Base-by-base conservation (phyloP, 2,797 vertebrate genomes). In the Pyrocephalus nanus region DNA sequence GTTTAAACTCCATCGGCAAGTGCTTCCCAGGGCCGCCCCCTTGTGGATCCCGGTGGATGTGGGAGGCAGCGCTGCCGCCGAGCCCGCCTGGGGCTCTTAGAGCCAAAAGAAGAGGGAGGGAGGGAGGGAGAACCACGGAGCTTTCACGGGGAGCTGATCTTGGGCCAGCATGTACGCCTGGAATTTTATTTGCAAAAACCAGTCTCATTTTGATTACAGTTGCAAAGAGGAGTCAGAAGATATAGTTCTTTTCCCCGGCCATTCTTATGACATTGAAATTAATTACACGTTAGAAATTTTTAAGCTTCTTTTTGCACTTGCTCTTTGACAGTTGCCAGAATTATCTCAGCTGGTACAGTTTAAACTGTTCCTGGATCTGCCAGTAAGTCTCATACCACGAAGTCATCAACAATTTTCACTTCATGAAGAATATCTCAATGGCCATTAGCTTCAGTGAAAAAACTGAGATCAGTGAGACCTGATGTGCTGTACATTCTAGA, bases 41-140 rank as follows among this genome's bases (percentile, higher is more conserved):
- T 97, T 78, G 94, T 91, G 97, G 94, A 38, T 20, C 89, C 97
- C 97, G 80, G 94, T 91, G 97, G 94, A 36, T 20, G 1, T 3
- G 60, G 45, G 50, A 6, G 77, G 51, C 65, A 92, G 22, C 2
- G 40, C 40, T 62, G 61, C 29, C 38, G 13, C 51, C 29, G 40
- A 42, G 29, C 61, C 60, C 27, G 27, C 27, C 23, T 9, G 23
- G 32, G 55, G 21, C 38, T 9, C 20, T 62, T 26, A 8, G 26
- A 34, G 14, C 9, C 53, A 1, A 2, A 18, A 43, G 9, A 1
- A 3, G 43, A 11, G 14, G 13, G 32, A 5, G 4, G 19, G 11
- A 48, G 2, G 12, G 34, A 54, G 23, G 3, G 21, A 16, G 6
- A 21, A 20, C 29, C 40, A 10, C 19, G 19, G 4, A 21, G 1